phyloP scores from a whole-genome alignment of 2,888 invertebrate genomes.

The Drosophila niveifrons region DNA sequence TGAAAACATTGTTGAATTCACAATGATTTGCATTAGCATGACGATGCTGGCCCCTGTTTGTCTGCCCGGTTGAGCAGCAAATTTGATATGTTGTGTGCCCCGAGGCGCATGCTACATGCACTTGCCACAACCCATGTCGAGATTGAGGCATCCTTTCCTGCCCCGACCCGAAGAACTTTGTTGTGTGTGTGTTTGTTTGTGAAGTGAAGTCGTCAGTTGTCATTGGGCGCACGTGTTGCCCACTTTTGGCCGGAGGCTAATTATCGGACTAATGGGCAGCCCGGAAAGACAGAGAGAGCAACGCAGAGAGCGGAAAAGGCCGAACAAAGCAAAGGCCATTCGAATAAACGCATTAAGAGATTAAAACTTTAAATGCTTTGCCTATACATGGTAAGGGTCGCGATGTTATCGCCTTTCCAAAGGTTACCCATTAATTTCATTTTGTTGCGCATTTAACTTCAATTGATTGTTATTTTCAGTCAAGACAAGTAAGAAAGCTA shows the following conservation, averaged over 20 bases:
- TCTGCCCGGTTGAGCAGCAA: slow-evolving; percentile 33
- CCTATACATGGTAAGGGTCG: slow-evolving; percentile 37
- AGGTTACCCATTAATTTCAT: slow-evolving; percentile 56
- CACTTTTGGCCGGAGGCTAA: slow-evolving; percentile 43
- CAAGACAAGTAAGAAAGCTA: too few species aligned
- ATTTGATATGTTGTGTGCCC: slow-evolving; percentile 46
- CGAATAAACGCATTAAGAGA: slow-evolving; percentile 51
- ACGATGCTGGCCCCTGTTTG: slow-evolving; percentile 6
- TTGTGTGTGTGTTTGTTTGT: background rate
- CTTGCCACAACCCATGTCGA: slow-evolving; percentile 27
- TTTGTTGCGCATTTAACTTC: slow-evolving; percentile 54
- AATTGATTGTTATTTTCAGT: slow-evolving; percentile 42
- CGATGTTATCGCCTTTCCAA: slow-evolving; percentile 26
- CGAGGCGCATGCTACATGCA: slow-evolving; percentile 42
- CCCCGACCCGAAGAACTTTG: background rate
- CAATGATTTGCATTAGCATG: background rate
- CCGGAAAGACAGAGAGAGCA: slow-evolving; percentile 13
- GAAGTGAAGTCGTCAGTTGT: slow-evolving; percentile 24
- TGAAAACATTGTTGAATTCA: slow-evolving; percentile 4
- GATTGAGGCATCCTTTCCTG: background rate
- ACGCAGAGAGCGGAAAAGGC: slow-evolving; percentile 7
- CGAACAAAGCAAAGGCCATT: slow-evolving; percentile 36
- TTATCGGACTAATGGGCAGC: slow-evolving; percentile 45
- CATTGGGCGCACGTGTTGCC: slow-evolving; percentile 64
- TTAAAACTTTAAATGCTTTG: slow-evolving; percentile 65